A percentile compares a stretch with the other conserved stretches of the same genome.
phyloP scores from a whole-genome alignment of 2,113 vertebrate genomes.

The Engraulis encrasicolus region DNA sequence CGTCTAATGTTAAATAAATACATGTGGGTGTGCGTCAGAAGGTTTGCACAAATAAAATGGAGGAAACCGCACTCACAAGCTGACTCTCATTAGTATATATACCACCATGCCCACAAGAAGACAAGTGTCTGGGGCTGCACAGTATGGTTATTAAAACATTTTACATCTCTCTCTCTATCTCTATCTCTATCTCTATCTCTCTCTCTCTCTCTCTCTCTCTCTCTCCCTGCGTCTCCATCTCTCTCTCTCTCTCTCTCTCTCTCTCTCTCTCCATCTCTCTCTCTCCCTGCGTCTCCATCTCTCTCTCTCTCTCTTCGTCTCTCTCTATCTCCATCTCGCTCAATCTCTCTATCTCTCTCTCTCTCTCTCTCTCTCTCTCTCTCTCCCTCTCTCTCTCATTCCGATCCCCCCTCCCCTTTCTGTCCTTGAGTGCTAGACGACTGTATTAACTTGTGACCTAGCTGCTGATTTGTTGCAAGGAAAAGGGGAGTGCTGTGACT shows the following conservation, averaged over 20 bases:
- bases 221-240: background rate
- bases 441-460: constrained; percentile 33
- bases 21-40: too few species aligned
- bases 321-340: background rate
- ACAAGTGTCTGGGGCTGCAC: background rate
- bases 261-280: background rate
- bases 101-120: too few species aligned
- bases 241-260: background rate
- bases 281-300: too few species aligned
- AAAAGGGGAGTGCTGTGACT: constrained; percentile 29
- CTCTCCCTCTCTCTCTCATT: background rate
- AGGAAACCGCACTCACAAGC: too few species aligned
- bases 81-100: too few species aligned
- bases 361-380: background rate
- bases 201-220: background rate
- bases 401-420: background rate
- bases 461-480: constrained; percentile 40
- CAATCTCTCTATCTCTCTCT: background rate
- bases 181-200: too few species aligned
- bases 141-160: background rate
- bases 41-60: too few species aligned
- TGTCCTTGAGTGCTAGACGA: background rate
- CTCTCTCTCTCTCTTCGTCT: background rate
- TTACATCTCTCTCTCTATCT: too few species aligned
- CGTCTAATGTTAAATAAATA: too few species aligned